Percentiles rank a stretch among this genome's conserved stretches.
Evolutionary conservation across 2,113 vertebrate genomes (phyloP).

Genomic region (Gymnocephalus cernua): DNA sequence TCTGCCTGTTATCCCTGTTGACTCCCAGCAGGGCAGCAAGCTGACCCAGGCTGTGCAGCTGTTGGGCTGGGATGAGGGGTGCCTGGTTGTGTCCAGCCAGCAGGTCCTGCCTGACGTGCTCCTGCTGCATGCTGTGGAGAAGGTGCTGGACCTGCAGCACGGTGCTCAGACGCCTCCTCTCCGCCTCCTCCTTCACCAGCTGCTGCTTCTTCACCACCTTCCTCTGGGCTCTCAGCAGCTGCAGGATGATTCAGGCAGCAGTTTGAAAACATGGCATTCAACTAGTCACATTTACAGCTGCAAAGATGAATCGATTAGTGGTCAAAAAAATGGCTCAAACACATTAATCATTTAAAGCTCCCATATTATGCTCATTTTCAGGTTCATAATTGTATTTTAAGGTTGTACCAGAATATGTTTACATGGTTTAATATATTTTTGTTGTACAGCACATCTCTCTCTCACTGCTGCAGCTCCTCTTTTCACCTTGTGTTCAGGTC

Average conservation of each 20-base stretch:
- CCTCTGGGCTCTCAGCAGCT: slow-evolving; percentile 93
- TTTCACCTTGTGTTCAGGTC: too few species aligned
- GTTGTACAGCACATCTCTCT: too few species aligned
- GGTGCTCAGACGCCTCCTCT: slow-evolving; percentile 87
- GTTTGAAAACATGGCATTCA: neutral
- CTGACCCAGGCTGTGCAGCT: slow-evolving; percentile 89
- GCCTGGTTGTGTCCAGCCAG: slow-evolving; percentile 87
- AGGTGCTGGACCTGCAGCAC: slow-evolving; percentile 93
- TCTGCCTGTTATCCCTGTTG: slow-evolving; percentile 86
- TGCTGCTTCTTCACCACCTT: slow-evolving; percentile 89
- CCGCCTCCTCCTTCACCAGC: slow-evolving; percentile 84
- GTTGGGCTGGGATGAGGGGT: slow-evolving; percentile 85
- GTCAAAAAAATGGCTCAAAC: too few species aligned
- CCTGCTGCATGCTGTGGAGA: slow-evolving; percentile 88
- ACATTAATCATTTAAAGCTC: too few species aligned
- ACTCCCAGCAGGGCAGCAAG: slow-evolving; percentile 88
- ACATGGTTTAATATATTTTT: too few species aligned
- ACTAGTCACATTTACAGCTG: too few species aligned
- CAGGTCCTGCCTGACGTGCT: slow-evolving; percentile 90
- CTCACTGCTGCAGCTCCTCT: too few species aligned
- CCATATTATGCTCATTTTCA: too few species aligned
- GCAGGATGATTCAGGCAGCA: neutral
- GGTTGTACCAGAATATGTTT: too few species aligned
- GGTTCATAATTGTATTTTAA: too few species aligned
- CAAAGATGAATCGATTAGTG: too few species aligned